Evolutionary conservation across 2,888 invertebrate species (phyloP).

Genomic region (Empis stercorea): DNA sequence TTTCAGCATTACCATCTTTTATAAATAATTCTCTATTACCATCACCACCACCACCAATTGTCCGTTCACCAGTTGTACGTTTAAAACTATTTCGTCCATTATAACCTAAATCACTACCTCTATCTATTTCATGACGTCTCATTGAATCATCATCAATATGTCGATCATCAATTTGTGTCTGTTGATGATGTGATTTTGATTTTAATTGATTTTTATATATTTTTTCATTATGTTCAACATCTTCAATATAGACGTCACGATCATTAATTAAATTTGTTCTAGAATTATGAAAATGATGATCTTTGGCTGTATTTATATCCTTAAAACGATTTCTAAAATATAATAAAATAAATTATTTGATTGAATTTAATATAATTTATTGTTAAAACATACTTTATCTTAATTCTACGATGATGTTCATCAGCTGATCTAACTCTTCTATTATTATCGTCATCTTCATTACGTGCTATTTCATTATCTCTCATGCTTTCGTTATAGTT

Average conservation of each 20-base stretch:
- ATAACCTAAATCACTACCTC: constrained; percentile 54
- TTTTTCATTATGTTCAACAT: constrained; percentile 29
- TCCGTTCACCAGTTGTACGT: constrained; percentile 7
- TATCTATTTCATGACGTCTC: constrained; percentile 61
- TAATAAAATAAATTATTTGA: not conserved
- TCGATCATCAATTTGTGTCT: constrained; percentile 25
- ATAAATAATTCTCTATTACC: constrained; percentile 58
- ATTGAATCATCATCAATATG: constrained; percentile 60
- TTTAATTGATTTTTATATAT: constrained; percentile 16
- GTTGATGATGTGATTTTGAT: constrained; percentile 14
- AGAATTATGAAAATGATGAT: constrained; percentile 35
- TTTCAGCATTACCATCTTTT: constrained; percentile 75
- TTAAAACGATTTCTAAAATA: constrained; percentile 22
- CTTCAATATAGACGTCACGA: constrained; percentile 33
- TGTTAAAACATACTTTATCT: constrained; percentile 24
- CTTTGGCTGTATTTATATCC: constrained; percentile 29
- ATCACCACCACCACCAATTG: constrained; percentile 15
- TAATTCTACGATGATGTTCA: constrained; percentile 29
- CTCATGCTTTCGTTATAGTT: constrained; percentile 34
- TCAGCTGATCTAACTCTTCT: constrained; percentile 28
- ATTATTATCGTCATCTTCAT: constrained; percentile 17
- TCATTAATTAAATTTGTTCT: constrained; percentile 36
- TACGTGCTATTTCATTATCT: constrained; percentile 30
- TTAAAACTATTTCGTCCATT: constrained; percentile 34
- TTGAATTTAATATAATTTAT: not conserved